Evolutionary conservation across 2,888 invertebrate species (phyloP).

Genomic region (Doris montereyensis): DNA sequence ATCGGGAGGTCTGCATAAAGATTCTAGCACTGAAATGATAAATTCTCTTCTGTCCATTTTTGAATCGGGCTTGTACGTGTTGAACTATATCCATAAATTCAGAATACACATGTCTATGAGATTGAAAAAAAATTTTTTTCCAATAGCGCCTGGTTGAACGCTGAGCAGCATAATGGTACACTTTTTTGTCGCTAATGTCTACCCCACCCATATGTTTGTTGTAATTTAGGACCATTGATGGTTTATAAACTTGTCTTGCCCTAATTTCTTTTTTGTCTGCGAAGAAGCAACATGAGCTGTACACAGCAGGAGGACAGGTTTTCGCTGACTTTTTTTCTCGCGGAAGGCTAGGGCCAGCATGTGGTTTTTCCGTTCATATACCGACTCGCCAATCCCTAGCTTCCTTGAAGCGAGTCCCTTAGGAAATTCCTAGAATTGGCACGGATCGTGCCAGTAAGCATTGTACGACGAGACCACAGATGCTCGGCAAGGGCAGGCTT

Average conservation of each 20-base stretch:
- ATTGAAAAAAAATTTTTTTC: constrained; percentile 13
- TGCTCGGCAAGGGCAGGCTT: constrained; percentile 32
- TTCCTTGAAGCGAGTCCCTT: neutral
- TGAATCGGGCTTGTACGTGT: neutral
- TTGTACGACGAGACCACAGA: neutral
- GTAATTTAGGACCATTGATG: constrained; percentile 19
- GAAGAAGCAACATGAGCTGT: neutral
- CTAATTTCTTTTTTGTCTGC: neutral
- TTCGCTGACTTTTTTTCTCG: constrained; percentile 5
- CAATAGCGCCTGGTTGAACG: constrained; percentile 12
- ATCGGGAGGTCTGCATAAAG: neutral
- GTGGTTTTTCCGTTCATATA: neutral
- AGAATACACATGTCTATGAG: neutral
- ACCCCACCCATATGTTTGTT: constrained; percentile 28
- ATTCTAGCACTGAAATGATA: neutral
- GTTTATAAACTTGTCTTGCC: neutral
- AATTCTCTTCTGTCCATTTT: neutral
- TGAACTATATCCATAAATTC: neutral
- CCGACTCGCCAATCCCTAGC: neutral
- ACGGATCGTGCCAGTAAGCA: constrained; percentile 35
- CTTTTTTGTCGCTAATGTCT: constrained; percentile 25
- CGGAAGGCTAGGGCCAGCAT: constrained; percentile 4
- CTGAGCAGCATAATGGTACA: constrained; percentile 9
- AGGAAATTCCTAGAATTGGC: constrained; percentile 27
- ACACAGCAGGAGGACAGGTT: constrained; percentile 9